Conservation (phyloP, 2,888 invertebrate genomes). For the Scelioninae gen. 2 region DNA sequence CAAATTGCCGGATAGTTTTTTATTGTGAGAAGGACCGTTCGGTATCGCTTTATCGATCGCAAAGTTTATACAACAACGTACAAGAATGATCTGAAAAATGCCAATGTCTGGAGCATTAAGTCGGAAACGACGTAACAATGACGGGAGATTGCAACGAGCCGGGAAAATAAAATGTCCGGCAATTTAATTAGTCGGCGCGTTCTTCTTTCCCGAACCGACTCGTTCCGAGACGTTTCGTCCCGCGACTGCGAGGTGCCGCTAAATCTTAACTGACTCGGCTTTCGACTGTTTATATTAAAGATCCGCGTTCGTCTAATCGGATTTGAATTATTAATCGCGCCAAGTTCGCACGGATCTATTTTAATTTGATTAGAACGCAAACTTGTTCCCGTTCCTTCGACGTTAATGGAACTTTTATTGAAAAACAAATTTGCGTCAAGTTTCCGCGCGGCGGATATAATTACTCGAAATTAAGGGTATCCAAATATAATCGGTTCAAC, state of each 20-base stretch:
- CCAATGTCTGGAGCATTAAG: neutral
- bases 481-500: no score
- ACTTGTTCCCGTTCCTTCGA: constrained; percentile 33
- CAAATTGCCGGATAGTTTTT: constrained; percentile 65
- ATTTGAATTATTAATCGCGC: constrained; percentile 43
- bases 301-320: constrained; percentile 32
- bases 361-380: constrained; percentile 40
- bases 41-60: constrained; percentile 21
- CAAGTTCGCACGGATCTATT: constrained; percentile 36
- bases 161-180: neutral
- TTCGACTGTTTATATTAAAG: constrained; percentile 36
- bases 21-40: neutral
- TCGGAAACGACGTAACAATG: neutral
- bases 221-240: neutral
- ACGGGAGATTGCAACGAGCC: neutral
- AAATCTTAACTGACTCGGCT: constrained; percentile 10
- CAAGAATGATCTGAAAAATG: neutral
- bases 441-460: no score
- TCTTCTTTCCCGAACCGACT: neutral
- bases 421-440: constrained; percentile 23
- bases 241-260: neutral
- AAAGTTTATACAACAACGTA: constrained; percentile 8
- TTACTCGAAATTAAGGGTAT: no score
- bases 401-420: constrained; percentile 23
- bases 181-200: no score